Conservation (phyloP, 2,888 invertebrate species). For the Antheraea assamensis region DNA sequence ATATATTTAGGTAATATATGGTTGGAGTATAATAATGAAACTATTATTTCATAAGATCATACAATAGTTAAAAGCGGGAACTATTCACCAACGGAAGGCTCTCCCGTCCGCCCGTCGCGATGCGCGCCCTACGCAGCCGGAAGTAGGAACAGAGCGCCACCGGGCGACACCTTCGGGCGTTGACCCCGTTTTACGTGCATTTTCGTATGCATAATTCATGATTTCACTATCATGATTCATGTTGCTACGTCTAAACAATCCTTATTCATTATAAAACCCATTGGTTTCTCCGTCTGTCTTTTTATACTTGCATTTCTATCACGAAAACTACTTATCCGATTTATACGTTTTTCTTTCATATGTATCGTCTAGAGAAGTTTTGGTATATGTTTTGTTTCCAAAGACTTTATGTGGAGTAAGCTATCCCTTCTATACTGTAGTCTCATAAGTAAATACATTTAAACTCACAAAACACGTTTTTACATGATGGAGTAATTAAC, state of each 20-base stretch:
- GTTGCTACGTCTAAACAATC: not conserved
- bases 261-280: not conserved
- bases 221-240: not conserved
- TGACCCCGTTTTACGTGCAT: constrained; percentile 30
- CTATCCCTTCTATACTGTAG: no score
- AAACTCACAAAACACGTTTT: no score
- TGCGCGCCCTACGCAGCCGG: constrained; percentile 33
- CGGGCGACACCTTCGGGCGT: constrained; percentile 39
- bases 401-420: no score
- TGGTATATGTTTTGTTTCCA: no score
- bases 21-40: not conserved
- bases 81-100: constrained; percentile 36
- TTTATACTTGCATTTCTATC: no score
- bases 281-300: no score
- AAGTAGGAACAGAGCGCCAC: constrained; percentile 41
- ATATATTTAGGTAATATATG: not conserved
- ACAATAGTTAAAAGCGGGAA: constrained; percentile 29
- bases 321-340: no score
- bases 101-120: constrained; percentile 27
- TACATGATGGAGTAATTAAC: no score
- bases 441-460: no score
- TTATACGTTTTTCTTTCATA: no score
- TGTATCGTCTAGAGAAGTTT: no score
- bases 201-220: constrained; percentile 5
- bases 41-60: not conserved